Evolutionary conservation across 2,888 invertebrate genomes (phyloP).

Genomic region (Tholera decimalis): DNA sequence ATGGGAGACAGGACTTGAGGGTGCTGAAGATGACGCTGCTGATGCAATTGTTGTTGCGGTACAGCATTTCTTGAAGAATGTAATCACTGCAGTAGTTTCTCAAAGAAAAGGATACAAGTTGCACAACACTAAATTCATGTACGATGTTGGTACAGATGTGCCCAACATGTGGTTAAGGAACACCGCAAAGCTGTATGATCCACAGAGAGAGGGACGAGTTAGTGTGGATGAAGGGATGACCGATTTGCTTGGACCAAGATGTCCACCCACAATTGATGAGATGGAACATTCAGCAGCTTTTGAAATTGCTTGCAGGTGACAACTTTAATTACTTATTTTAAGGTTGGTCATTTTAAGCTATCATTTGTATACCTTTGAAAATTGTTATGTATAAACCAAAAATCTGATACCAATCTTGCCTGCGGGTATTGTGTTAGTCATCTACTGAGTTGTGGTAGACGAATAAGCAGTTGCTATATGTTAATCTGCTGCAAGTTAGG

Average conservation of each 20-base stretch:
- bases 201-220: constrained; percentile 91
- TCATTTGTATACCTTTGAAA: too few relatives aligned
- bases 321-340: not conserved
- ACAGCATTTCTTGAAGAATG: constrained; percentile 95
- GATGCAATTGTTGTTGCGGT: constrained; percentile 96
- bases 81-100: constrained; percentile 95
- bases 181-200: constrained; percentile 92
- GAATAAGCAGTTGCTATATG: too few relatives aligned
- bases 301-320: constrained; percentile 93
- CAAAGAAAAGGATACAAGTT: constrained; percentile 95
- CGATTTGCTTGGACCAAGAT: constrained; percentile 93
- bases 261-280: constrained; percentile 94
- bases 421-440: too few relatives aligned
- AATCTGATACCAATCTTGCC: too few relatives aligned
- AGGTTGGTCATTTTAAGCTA: too few relatives aligned
- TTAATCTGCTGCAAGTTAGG: too few relatives aligned
- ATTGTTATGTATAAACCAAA: too few relatives aligned
- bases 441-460: too few relatives aligned
- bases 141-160: constrained; percentile 95
- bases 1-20: constrained; percentile 97
- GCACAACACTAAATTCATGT: constrained; percentile 94
- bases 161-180: constrained; percentile 96
- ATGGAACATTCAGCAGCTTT: constrained; percentile 95
- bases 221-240: constrained; percentile 91
- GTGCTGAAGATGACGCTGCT: constrained; percentile 96